phyloP scores from a whole-genome alignment of 2,797 vertebrate species.

The Rhinatrema bivittatum region DNA sequence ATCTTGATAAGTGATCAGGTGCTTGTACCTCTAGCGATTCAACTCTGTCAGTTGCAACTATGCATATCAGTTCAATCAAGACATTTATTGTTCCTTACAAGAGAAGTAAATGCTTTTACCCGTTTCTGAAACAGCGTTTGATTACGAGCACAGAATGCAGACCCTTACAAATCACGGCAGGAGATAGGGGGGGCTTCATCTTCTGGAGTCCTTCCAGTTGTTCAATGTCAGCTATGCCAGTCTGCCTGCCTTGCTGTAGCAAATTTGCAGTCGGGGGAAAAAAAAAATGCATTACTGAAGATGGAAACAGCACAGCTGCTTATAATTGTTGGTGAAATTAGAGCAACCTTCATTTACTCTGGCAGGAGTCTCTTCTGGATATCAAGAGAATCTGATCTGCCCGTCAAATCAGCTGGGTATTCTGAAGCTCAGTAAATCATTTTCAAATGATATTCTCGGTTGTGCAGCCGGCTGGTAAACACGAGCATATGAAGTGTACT shows the following conservation, averaged over 20 bases:
- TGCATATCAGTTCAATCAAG: constrained; percentile 26
- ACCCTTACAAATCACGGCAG: constrained; percentile 11
- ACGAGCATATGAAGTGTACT: neutral
- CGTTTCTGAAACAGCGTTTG: constrained; percentile 28
- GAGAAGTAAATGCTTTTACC: constrained; percentile 24
- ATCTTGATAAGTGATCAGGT: constrained; percentile 20
- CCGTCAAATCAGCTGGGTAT: no score
- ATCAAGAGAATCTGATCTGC: neutral
- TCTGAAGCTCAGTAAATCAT: neutral
- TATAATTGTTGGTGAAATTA: neutral
- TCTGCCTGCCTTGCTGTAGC: neutral
- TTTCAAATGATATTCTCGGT: constrained; percentile 7
- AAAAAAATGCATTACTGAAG: no score
- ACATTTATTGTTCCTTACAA: constrained; percentile 23
- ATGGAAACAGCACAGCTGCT: neutral
- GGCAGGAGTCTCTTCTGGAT: neutral
- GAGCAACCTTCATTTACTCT: neutral
- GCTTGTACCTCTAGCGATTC: constrained; percentile 11
- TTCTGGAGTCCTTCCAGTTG: neutral
- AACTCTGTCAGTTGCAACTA: neutral
- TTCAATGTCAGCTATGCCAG: neutral
- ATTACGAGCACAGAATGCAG: constrained; percentile 20
- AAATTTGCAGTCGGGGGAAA: no score
- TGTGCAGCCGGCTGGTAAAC: neutral
- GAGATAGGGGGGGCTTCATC: constrained; percentile 23